phyloP scores from a whole-genome alignment of 2,888 invertebrate species.

The Tetrapedia diversipes region DNA sequence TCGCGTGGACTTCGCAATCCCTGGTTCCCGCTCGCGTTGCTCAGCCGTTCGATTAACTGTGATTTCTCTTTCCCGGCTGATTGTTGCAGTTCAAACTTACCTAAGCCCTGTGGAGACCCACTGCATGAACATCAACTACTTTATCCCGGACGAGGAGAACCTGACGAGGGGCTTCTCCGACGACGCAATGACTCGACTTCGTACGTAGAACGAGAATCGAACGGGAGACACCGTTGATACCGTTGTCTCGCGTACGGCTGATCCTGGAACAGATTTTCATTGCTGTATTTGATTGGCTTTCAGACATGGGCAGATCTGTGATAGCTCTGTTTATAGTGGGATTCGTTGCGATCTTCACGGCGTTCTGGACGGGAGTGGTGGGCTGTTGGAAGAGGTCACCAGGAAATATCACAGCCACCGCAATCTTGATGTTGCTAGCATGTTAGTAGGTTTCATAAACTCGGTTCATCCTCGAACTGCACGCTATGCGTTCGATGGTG shows the following conservation, averaged over 20 bases:
- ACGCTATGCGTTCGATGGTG: background rate
- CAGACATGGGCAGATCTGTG: conserved; percentile 95
- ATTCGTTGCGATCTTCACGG: conserved; percentile 94
- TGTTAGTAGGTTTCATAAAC: conserved; percentile 86
- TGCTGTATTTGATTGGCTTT: conserved; percentile 7
- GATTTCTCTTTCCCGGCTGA: background rate
- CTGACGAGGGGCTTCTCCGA: conserved; percentile 91
- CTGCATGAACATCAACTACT: conserved; percentile 97
- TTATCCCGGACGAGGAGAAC: conserved; percentile 94
- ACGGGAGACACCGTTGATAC: too few relatives aligned
- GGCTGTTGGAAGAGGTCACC: conserved; percentile 98
- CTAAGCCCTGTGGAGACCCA: conserved; percentile 96
- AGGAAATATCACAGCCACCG: conserved; percentile 96
- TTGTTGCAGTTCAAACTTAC: conserved; percentile 90
- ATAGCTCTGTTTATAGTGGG: conserved; percentile 96
- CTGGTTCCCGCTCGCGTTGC: background rate
- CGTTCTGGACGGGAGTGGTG: conserved; percentile 97
- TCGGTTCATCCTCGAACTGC: background rate
- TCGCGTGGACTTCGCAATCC: conserved; percentile 11
- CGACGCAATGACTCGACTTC: conserved; percentile 92
- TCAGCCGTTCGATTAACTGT: background rate
- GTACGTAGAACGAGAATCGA: conserved; percentile 86
- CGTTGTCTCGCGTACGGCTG: too few relatives aligned
- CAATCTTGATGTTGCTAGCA: conserved; percentile 93
- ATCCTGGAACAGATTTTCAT: background rate